Conservation (phyloP, 1,140 invertebrate species). For the Drosophila sechellia region DNA sequence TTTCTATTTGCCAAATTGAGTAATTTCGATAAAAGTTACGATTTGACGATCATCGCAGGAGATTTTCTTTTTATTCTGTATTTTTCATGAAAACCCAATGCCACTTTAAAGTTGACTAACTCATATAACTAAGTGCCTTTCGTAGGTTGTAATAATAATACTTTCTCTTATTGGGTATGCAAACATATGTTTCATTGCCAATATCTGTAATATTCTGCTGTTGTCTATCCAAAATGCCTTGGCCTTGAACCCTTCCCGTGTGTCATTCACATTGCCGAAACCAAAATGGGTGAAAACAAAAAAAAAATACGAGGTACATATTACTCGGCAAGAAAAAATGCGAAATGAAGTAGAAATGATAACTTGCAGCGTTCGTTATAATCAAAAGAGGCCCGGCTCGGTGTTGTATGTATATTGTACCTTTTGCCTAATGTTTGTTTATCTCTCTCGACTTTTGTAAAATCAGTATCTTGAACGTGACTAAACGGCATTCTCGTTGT, state of each 20-base stretch:
- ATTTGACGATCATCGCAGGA: background rate
- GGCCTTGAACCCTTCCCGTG: constrained; percentile 25
- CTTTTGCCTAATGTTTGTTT: constrained; percentile 8
- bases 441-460: constrained; percentile 19
- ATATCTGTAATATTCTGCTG: constrained; percentile 13
- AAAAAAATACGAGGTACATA: constrained; percentile 6
- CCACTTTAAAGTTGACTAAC: too few relatives aligned
- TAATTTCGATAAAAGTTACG: background rate
- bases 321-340: constrained; percentile 9
- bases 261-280: constrained; percentile 20
- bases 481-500: constrained; percentile 4
- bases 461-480: constrained; percentile 15
- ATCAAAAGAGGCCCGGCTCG: constrained; percentile 18
- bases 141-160: background rate
- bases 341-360: constrained; percentile 29
- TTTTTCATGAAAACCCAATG: too few relatives aligned
- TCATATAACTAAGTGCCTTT: too few relatives aligned
- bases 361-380: constrained; percentile 22
- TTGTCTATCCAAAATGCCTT: constrained; percentile 11
- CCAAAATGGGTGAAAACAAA: background rate
- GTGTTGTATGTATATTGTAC: background rate
- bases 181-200: background rate
- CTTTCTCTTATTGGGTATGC: background rate
- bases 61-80: background rate
- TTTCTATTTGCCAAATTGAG: background rate